These are phyloP conservation scores for Leptinotarsa defecta DNA, from an alignment of 1,140 invertebrate genomes.

Conservation along the genomic window DNA sequence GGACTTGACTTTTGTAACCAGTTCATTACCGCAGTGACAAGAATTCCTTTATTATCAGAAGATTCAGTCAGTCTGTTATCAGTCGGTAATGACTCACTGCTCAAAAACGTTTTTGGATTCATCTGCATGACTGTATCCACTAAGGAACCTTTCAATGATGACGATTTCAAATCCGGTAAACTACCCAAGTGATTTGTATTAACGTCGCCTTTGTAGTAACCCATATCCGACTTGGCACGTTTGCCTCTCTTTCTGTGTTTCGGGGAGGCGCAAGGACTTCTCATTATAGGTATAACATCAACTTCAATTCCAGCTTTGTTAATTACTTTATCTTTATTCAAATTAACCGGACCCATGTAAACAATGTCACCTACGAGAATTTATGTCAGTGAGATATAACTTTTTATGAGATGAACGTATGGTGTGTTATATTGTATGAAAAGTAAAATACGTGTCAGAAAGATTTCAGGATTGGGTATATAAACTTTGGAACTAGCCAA, in stretches of 20 bases:
- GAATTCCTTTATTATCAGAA: slow-evolving; percentile 45
- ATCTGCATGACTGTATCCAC: slow-evolving; percentile 47
- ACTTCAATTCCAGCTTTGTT: slow-evolving; percentile 56
- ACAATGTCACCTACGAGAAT: slow-evolving; percentile 54
- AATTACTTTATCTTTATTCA: slow-evolving; percentile 55
- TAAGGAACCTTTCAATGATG: slow-evolving; percentile 38
- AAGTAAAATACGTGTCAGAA: not conserved
- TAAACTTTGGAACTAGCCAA: not conserved
- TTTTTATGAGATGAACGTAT: no score
- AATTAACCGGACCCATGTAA: slow-evolving; percentile 56
- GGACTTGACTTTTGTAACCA: slow-evolving; percentile 50
- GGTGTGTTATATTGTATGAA: no score
- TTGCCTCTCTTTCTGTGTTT: slow-evolving; percentile 44
- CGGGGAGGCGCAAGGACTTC: slow-evolving; percentile 51
- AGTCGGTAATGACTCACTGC: slow-evolving; percentile 44
- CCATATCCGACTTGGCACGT: slow-evolving; percentile 50
- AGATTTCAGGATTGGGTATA: slow-evolving; percentile 9
- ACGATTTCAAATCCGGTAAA: slow-evolving; percentile 49
- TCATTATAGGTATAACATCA: slow-evolving; percentile 54
- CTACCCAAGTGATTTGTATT: slow-evolving; percentile 46
- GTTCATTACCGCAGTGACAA: slow-evolving; percentile 50
- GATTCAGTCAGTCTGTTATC: slow-evolving; percentile 41
- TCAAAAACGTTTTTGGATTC: slow-evolving; percentile 48
- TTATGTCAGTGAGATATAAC: not conserved
- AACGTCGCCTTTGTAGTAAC: slow-evolving; percentile 39